Percentiles rank a stretch among this genome's conserved stretches.
These are phyloP conservation scores for Macrophya alboannulata DNA, from an alignment of 2,888 invertebrate genomes.

Conservation along the genomic window DNA sequence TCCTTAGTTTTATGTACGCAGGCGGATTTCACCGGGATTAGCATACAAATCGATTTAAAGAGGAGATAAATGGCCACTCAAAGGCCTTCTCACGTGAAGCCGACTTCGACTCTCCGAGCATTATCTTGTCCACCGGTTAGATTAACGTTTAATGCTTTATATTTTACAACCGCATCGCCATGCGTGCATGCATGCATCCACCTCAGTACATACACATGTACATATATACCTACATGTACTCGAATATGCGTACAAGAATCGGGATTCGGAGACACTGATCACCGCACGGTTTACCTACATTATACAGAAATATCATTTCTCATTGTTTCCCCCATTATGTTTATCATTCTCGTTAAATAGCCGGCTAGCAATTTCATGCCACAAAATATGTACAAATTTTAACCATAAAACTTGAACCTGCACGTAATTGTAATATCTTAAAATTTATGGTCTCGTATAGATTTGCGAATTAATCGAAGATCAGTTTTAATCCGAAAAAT, in stretches of 20 bases:
- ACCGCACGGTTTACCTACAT: not conserved
- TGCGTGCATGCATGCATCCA: not conserved
- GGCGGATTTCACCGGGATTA: constrained; percentile 79
- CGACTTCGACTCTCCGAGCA: constrained; percentile 73
- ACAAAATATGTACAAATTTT: not conserved
- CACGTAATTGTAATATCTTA: not conserved
- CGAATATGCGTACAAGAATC: not conserved
- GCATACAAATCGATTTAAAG: constrained; percentile 80
- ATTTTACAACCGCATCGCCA: constrained; percentile 71
- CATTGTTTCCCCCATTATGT: not conserved
- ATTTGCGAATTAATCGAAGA: not conserved
- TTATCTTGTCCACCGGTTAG: constrained; percentile 79
- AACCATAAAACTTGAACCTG: not conserved
- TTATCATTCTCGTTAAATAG: not conserved
- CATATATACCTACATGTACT: not conserved
- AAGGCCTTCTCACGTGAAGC: constrained; percentile 77
- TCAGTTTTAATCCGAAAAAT: not conserved
- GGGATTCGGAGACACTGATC: constrained; percentile 13
- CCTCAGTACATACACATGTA: not conserved
- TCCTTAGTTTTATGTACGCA: constrained; percentile 77
- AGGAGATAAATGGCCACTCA: constrained; percentile 80
- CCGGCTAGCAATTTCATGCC: not conserved
- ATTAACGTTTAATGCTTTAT: constrained; percentile 79
- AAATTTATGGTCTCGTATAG: not conserved
- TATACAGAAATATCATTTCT: not conserved